These are phyloP conservation scores for Macrochelys suwanniensis DNA, from an alignment of 2,797 vertebrate species.

Conservation along the genomic window DNA sequence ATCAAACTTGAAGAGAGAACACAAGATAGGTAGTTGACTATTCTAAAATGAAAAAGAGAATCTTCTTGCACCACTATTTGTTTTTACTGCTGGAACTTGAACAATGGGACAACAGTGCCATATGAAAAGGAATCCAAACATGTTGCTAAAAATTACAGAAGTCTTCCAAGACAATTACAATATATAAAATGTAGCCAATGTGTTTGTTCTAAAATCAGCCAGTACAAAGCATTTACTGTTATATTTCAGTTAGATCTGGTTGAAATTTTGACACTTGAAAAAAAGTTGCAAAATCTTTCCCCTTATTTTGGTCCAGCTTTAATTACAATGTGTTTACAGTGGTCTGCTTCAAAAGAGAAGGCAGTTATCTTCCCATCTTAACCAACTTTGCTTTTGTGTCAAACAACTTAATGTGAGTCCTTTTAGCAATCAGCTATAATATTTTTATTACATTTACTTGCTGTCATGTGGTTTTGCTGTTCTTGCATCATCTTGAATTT, in stretches of 20 bases:
- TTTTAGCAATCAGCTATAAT: not conserved
- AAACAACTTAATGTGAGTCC: fast-evolving
- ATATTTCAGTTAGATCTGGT: not conserved
- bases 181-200: not conserved
- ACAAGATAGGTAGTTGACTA: not conserved
- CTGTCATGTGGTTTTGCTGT: not conserved
- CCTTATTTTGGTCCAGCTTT: not conserved
- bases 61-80: not conserved
- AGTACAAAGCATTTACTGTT: not conserved
- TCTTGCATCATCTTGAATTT: not conserved
- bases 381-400: not conserved
- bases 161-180: not conserved
- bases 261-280: not conserved
- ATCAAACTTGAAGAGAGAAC: not conserved
- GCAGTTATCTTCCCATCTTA: not conserved
- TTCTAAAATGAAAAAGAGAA: not conserved
- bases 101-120: not conserved
- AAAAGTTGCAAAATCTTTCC: not conserved
- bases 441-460: not conserved
- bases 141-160: constrained; percentile 3
- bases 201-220: not conserved
- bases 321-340: not conserved
- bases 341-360: not conserved
- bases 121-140: constrained; percentile 1
- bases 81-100: not conserved